These are phyloP conservation scores for Heterodera carotae DNA, from an alignment of 1,140 invertebrate genomes.

Conservation along the genomic window DNA sequence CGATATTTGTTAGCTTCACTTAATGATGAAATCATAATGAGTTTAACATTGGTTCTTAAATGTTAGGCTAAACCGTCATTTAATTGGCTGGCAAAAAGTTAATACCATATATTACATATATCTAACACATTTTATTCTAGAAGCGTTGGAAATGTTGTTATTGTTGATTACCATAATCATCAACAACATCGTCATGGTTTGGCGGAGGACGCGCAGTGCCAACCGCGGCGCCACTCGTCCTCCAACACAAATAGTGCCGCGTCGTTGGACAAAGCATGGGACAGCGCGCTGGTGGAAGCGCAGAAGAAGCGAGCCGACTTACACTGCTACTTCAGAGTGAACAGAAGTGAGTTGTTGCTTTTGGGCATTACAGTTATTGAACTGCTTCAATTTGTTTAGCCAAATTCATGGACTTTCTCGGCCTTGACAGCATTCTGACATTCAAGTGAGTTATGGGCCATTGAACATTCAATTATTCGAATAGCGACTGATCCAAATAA, in stretches of 20 bases:
- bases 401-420: not conserved
- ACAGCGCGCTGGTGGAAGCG: not conserved
- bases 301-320: not conserved
- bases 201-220: not conserved
- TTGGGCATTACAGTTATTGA: not conserved
- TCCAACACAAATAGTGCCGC: not conserved
- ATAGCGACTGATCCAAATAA: no score
- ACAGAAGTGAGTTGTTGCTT: not conserved
- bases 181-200: no score
- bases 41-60: no score
- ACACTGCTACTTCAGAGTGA: not conserved
- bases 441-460: constrained; percentile 15
- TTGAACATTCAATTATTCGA: no score
- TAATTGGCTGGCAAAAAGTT: no score
- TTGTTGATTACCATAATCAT: not conserved
- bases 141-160: not conserved
- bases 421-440: not conserved
- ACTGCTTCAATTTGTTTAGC: no score
- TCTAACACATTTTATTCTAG: not conserved
- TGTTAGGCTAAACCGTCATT: no score
- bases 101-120: no score
- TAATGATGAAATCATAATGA: no score
- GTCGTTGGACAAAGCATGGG: not conserved
- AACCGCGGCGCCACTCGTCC: not conserved
- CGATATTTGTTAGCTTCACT: no score